Evolutionary conservation across 2,113 vertebrate species (phyloP), one percentile per base, ranked within the genome.

Genomic region (Heptranchias perlo): DNA sequence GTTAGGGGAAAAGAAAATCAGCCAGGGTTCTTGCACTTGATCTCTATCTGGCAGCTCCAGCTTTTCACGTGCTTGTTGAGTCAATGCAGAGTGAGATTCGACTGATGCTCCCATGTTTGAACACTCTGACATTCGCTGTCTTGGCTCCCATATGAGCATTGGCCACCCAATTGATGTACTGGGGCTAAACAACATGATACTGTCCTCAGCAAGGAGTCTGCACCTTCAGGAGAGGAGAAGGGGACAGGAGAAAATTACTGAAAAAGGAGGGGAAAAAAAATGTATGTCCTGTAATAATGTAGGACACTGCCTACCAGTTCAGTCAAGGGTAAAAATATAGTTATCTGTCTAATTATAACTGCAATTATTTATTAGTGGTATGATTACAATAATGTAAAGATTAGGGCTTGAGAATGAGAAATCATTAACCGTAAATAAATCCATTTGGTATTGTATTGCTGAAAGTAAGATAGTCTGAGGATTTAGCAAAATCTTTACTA

Each of bases 261-360:
- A 64, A 93, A 47, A 23, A 64, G 35, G 89, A 62, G 28, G n/a
- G 4, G 84, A 8, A 64, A 82, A n/a, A 10, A 7, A 39, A 44
- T 82, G 39, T n/a, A 39, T 93, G 64, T 93, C 35, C 54, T 93
- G 18, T n/a, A 93, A 62, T n/a, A 39, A 25, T 39, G 28, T 92
- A 61, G 35, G 87, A 6, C 31, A n/a, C 31, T 52, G n/a, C 16
- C 58, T 39, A 64, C 39, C 78, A 62, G 5, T 93, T 93, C 35
- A 44, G 78, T 82, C 18, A 82, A 82, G 39, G 18, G 39, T 62
- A 62, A 93, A 62, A 82, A 39, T 64, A 62, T n/a, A 64, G 64
- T 64, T 93, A 62, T 62, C n/a, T 64, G 35, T 93, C n/a, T n/a
- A n/a, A 93, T 61, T 91, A 67, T 65, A 65, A 94, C 93, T 95